Base-by-base conservation (phyloP, 2,113 vertebrate species). In the Pica pica region DNA sequence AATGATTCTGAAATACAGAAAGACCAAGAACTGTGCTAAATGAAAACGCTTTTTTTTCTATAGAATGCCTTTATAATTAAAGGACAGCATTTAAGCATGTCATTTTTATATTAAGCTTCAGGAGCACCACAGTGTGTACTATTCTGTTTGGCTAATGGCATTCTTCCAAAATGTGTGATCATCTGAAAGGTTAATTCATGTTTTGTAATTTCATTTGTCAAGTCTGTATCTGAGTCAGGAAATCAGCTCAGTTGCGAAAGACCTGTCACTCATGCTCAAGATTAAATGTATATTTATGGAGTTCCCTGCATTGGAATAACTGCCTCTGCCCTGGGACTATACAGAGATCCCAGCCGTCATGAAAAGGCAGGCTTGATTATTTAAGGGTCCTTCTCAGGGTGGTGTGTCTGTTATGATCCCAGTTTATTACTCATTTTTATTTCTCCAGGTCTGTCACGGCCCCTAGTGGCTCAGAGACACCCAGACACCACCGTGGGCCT, bases 391-490 rank as follows among this genome's bases (percentile, higher is more conserved):
- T 52, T 83, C 56, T 26, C 28, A n/a, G 19, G 3, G 13, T 7
- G 20, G 7, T 11, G 23, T 47, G 27, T 24, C 27, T 88, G 14
- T 16, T 71, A 30, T 0, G 46, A 64, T 41, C 22, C 27, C 28
- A 17, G 49, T 28, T 83, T 22, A 49, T 49, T 26, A 60, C 12
- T 76, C 2, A 30, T 70, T 90, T 88, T 56, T 35, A 61, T 87
- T 92, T 83, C 53, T 41, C 24, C n/a, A 67, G 85, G 83, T 75
- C 76, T 76, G 41, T 84, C 71, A 83, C 81, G 91, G 67, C 95
- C 95, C 53, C 93, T 89, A 95, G 94, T 88, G 95, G 93, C 93
- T 74, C 68, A 41, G 50, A 53, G 50, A 16, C 17, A 64, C 64
- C 33, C 31, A 18, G 86, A 87, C 85, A 64, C 7, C 57, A 57